phyloP scores from a whole-genome alignment of 2,797 vertebrate species.

The Percopsis omiscomaycus region DNA sequence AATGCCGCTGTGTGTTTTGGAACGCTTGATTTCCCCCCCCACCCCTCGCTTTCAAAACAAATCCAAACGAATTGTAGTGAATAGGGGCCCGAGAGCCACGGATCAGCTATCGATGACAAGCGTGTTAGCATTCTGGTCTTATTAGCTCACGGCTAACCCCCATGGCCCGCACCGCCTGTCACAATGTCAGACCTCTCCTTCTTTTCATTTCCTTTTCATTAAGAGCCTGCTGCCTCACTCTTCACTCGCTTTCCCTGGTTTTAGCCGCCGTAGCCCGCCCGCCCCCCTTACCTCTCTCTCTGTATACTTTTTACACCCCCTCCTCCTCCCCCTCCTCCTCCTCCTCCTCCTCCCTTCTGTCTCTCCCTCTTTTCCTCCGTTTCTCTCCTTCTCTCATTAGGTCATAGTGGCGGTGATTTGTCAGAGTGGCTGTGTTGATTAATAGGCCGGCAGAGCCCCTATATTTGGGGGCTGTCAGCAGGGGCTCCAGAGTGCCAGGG shows the following conservation, averaged over 20 bases:
- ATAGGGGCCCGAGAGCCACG: conserved; percentile 26
- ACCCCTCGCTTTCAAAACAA: conserved; percentile 59
- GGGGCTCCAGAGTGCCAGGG: conserved; percentile 85
- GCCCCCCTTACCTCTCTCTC: conserved; percentile 4
- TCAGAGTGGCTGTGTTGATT: conserved; percentile 88
- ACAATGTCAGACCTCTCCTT: conserved; percentile 57
- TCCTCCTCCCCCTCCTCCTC: conserved; percentile 54
- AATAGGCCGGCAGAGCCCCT: conserved; percentile 85
- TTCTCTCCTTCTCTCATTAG: conserved; percentile 75
- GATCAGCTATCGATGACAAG: conserved; percentile 60
- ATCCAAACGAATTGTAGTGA: conserved; percentile 53
- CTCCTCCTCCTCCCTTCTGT: conserved; percentile 56
- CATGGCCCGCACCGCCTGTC: conserved; percentile 53
- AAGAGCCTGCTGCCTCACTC: conserved; percentile 49
- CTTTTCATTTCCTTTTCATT: conserved; percentile 75
- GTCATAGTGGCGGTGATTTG: conserved; percentile 82
- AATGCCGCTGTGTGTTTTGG: conserved; percentile 38
- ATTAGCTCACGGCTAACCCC: conserved; percentile 64
- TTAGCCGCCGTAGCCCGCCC: neutral
- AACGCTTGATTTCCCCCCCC: conserved; percentile 26
- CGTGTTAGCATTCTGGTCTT: conserved; percentile 64
- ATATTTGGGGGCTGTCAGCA: conserved; percentile 85
- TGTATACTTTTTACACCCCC: conserved; percentile 17
- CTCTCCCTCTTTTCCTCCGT: conserved; percentile 58
- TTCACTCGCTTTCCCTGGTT: conserved; percentile 2